Base-by-base conservation (phyloP, 1,140 invertebrate genomes). In the Listronotus oregonensis region DNA sequence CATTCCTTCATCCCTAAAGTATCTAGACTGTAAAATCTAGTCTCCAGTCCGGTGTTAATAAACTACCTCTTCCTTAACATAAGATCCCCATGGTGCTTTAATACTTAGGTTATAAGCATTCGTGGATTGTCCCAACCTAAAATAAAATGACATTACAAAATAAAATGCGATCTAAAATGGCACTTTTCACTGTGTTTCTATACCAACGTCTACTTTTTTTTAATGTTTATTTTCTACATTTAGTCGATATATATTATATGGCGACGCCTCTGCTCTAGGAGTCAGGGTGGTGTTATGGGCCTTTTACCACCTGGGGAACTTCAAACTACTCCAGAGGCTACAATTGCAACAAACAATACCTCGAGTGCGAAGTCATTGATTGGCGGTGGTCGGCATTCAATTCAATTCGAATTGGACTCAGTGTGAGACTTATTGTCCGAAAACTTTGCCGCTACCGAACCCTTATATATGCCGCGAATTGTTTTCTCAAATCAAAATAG, bases 301-400 rank as follows among this genome's bases (percentile, higher is more conserved):
- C 68, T 71, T 71, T 75, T 75, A 73, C 76, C 76, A 74, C 76
- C 76, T 71, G 73, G 71, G 44, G 74, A 51, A 71, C 60, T 71
- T 57, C 64, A 70, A 75, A 75, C 76, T 78, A 75, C 74, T 78
- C 73, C 75, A 76, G 73, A 72, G 74, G 76, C 75, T 70, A 76
- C 76, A 77, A 77, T 78, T 77, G 75, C 68, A 59, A 46, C 73
- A 77, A 69, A 77, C 74, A 76, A 78, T 73, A 51, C 67, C 18
- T 61, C 56, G 59, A 70, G 72, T 73, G 71, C 62, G 63, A 56
- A 72, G 72, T 73, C 74, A 75, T 74, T 71, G 70, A 71, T 70
- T 64, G 71, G 69, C 72, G 68, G 68, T 69, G 73, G 73, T 73
- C 71, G 55, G 67, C 70, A 71, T 73, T 77, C 71, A 76, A 78